These are phyloP conservation scores for Dione juno DNA, from an alignment of 2,888 invertebrate genomes.

Conservation along the genomic window DNA sequence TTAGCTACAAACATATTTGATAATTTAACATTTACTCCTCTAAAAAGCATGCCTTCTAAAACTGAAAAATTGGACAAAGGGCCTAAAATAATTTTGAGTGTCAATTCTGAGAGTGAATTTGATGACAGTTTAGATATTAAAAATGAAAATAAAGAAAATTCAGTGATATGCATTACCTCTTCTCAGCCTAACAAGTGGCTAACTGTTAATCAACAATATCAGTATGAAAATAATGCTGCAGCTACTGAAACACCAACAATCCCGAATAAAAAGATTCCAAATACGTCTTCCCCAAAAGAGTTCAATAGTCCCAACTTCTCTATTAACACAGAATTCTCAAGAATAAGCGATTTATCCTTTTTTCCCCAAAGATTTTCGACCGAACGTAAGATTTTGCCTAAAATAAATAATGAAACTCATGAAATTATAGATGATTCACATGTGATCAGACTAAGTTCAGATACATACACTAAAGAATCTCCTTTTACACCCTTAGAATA, in stretches of 20 bases:
- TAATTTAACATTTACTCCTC: constrained; percentile 72
- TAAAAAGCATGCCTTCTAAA: constrained; percentile 60
- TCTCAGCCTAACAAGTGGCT: constrained; percentile 67
- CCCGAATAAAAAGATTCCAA: constrained; percentile 70
- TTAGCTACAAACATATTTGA: constrained; percentile 68
- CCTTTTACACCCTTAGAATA: constrained; percentile 65
- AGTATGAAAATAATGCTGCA: constrained; percentile 50
- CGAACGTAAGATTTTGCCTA: constrained; percentile 69
- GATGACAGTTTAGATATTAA: constrained; percentile 68
- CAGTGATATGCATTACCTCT: constrained; percentile 66
- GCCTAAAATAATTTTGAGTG: constrained; percentile 68
- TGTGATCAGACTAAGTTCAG: constrained; percentile 63
- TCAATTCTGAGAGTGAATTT: constrained; percentile 71
- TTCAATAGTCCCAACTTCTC: constrained; percentile 76
- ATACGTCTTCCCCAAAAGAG: constrained; percentile 78
- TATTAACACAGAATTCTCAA: constrained; percentile 76
- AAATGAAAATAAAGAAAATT: constrained; percentile 68
- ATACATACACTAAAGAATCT: constrained; percentile 82
- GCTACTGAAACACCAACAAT: constrained; percentile 57
- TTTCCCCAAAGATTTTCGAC: constrained; percentile 76
- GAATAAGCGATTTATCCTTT: constrained; percentile 77
- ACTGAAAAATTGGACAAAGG: constrained; percentile 67
- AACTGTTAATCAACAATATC: constrained; percentile 56
- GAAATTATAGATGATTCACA: constrained; percentile 65
- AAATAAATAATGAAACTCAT: constrained; percentile 66